phyloP scores from a whole-genome alignment of 1,140 invertebrate genomes.

The Ceratina calcarata region DNA sequence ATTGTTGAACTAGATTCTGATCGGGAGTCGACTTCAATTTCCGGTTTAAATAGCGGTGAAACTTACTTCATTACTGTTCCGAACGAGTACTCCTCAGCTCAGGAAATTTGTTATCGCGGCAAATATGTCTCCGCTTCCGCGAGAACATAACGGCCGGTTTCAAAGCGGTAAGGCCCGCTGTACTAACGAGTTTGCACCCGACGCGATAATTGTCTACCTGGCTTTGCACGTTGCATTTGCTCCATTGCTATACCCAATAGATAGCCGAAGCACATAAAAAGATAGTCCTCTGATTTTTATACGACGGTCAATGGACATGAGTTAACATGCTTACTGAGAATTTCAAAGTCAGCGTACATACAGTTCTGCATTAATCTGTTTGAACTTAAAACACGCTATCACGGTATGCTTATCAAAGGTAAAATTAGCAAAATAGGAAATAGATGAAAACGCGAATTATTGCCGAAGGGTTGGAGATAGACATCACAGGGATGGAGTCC shows the following conservation, averaged over 20 bases:
- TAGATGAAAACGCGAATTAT: neutral
- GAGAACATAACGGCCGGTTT: slow-evolving; percentile 63
- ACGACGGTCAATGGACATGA: too few relatives aligned
- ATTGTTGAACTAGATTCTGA: too few relatives aligned
- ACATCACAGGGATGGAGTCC: slow-evolving; percentile 21
- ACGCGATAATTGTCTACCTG: slow-evolving; percentile 65
- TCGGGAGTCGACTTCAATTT: too few relatives aligned
- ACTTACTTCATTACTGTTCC: too few relatives aligned
- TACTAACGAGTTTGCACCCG: slow-evolving; percentile 71
- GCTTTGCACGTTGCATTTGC: slow-evolving; percentile 9
- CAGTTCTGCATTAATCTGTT: neutral
- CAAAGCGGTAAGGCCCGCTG: slow-evolving; percentile 42
- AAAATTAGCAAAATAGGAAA: neutral
- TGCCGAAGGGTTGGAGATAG: neutral
- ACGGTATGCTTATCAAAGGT: neutral
- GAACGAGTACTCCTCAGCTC: neutral
- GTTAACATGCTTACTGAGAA: too few relatives aligned
- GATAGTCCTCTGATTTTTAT: neutral
- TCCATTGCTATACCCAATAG: slow-evolving; percentile 38
- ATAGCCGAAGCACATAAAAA: slow-evolving; percentile 29
- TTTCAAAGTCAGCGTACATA: too few relatives aligned
- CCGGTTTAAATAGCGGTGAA: too few relatives aligned
- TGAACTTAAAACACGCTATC: neutral
- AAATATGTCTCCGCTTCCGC: slow-evolving; percentile 58
- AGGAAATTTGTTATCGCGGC: slow-evolving; percentile 55